These are phyloP conservation scores for Geotrupes spiniger DNA, from an alignment of 2,888 invertebrate species.

Conservation along the genomic window DNA sequence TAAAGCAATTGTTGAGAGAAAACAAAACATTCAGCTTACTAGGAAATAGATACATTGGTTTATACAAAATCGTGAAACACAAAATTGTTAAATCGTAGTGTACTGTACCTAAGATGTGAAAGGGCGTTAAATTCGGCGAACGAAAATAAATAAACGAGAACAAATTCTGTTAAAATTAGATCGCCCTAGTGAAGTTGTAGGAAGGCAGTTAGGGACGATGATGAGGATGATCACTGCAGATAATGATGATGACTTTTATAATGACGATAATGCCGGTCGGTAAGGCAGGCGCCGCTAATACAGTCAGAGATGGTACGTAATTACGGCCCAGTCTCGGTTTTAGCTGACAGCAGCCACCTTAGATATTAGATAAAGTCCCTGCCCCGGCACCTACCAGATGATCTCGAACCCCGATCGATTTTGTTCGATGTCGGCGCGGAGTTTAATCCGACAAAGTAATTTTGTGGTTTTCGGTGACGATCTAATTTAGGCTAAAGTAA, in stretches of 20 bases:
- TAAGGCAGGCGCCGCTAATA: slow-evolving; percentile 49
- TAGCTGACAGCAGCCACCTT: slow-evolving; percentile 39
- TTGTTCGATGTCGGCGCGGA: no score
- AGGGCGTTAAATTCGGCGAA: no score
- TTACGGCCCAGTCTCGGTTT: slow-evolving; percentile 44
- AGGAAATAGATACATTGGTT: no score
- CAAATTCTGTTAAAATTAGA: slow-evolving; percentile 1
- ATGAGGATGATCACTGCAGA: slow-evolving; percentile 44
- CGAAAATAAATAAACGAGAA: neutral
- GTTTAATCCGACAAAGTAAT: no score
- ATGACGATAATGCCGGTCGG: slow-evolving; percentile 47
- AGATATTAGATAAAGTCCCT: slow-evolving; percentile 40
- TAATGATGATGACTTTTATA: slow-evolving; percentile 52
- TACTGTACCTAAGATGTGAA: no score
- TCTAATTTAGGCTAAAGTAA: no score
- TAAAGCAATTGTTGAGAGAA: no score
- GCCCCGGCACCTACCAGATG: slow-evolving; percentile 24
- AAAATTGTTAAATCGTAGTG: no score
- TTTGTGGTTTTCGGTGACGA: no score
- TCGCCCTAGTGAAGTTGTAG: slow-evolving; percentile 6
- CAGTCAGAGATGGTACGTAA: slow-evolving; percentile 44
- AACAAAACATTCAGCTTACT: no score
- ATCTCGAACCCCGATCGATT: slow-evolving; percentile 2
- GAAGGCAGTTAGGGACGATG: slow-evolving; percentile 29
- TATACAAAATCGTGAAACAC: no score